Evolutionary conservation across 1,140 invertebrate genomes (phyloP).

Genomic region (Oscheius sp.): DNA sequence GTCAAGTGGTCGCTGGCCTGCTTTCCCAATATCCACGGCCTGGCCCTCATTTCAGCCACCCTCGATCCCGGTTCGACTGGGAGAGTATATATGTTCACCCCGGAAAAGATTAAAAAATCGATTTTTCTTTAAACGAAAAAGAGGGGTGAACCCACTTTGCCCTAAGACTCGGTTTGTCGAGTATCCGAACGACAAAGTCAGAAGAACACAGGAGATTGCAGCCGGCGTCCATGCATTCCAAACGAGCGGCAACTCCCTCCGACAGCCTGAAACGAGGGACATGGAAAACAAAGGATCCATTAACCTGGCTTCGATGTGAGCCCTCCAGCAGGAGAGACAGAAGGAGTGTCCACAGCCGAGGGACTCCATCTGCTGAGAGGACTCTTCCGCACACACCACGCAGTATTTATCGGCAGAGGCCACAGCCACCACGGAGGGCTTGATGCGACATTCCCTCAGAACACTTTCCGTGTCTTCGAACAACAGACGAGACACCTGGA

Average conservation of each 20-base stretch:
- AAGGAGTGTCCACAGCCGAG: conserved; percentile 28
- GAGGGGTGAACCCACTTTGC: conserved; percentile 15
- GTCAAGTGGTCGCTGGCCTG: no score
- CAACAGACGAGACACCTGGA: not conserved
- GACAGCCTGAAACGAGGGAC: conserved; percentile 5
- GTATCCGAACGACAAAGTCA: conserved; percentile 84
- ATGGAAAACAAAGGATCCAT: not conserved
- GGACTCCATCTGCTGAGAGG: not conserved
- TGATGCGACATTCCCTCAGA: not conserved
- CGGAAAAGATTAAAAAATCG: no score
- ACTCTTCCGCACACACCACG: conserved; percentile 18
- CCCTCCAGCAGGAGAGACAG: conserved; percentile 28
- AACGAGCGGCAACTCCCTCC: conserved; percentile 62
- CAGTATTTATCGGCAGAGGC: not conserved
- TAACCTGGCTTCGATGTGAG: conserved; percentile 31
- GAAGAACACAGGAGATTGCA: conserved; percentile 88
- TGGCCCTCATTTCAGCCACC: no score
- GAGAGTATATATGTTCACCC: no score
- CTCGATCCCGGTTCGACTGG: no score
- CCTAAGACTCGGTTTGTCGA: conserved; percentile 61
- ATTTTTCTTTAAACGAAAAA: not conserved
- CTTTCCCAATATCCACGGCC: no score
- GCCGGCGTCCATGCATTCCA: conserved; percentile 91
- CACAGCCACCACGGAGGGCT: not conserved
- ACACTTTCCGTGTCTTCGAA: not conserved